Percentiles rank a stretch among this genome's conserved stretches.
Conservation (phyloP, 2,888 invertebrate genomes). For the Leistus spinibarbis region DNA sequence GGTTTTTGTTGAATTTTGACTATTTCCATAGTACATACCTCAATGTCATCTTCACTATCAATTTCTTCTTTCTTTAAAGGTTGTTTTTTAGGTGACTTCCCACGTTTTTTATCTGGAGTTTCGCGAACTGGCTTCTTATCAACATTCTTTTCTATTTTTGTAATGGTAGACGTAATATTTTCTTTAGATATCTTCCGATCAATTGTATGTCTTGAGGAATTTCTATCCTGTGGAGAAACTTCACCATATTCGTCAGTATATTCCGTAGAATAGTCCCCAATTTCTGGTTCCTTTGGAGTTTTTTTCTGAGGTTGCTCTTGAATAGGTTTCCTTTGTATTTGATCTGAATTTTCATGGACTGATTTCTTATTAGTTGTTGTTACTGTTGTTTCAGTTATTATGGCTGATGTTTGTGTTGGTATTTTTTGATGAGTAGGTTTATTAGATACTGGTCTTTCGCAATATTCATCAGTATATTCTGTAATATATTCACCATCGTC, state of each 20-base stretch:
- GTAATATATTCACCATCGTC: constrained; percentile 31
- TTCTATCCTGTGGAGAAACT: constrained; percentile 17
- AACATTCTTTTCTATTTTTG: constrained; percentile 38
- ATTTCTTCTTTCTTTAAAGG: not conserved
- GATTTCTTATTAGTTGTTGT: not conserved
- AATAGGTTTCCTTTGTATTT: constrained; percentile 13
- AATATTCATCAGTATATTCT: constrained; percentile 46
- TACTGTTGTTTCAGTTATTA: not conserved
- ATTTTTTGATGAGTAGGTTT: not conserved
- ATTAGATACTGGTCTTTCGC: constrained; percentile 29
- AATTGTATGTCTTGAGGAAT: constrained; percentile 13
- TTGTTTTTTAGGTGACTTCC: not conserved
- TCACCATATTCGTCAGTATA: constrained; percentile 41
- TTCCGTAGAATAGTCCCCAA: constrained; percentile 32
- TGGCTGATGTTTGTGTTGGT: not conserved
- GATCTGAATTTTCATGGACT: constrained; percentile 4
- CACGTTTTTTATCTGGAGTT: not conserved
- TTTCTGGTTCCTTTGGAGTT: constrained; percentile 16
- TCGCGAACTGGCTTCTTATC: constrained; percentile 23
- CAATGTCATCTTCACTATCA: not conserved
- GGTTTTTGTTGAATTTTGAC: not conserved
- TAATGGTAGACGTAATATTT: constrained; percentile 31
- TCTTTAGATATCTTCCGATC: constrained; percentile 32
- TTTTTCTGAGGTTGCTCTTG: constrained; percentile 5
- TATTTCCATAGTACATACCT: not conserved